Evolutionary conservation across 2,113 vertebrate genomes (phyloP), one percentile per base, ranked within the genome.

Genomic region (Daboia siamensis): DNA sequence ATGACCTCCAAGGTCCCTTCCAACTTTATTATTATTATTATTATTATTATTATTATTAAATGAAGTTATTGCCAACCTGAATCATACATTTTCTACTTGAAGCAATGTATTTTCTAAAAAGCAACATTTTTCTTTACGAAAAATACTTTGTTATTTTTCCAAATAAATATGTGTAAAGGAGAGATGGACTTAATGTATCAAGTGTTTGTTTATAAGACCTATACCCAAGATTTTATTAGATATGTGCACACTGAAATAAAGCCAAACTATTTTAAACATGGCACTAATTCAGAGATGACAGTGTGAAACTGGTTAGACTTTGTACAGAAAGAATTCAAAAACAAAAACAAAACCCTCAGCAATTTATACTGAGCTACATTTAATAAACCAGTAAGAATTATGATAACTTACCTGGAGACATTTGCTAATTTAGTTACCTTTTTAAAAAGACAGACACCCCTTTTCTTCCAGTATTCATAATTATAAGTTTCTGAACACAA

Each of bases 361-460:
- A 2, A 33, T 74, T n/a, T 74, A 39, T 93, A 88, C 29, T 93
- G 55, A 23, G 10, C 48, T 93, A 89, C 44, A 92, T 89, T 94
- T 91, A 93, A 86, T 92, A 94, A 95, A 90, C 3, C 57, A 13
- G 24, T 51, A 93, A 84, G 0, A 0, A 54, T 90, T 95, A 57
- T 88, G 90, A 55, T 21, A 69, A 74, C 51, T 26, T 89, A 80
- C 88, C 94, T 20, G 26, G 24, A 90, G 93, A 91, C 91, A 87
- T 90, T 94, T 92, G 59, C 46, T 64, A 90, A 86, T 44, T 88
- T 61, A 15, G 15, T 23, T 61, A n/a, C 9, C 15, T 86, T 93
- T 86, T 86, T 57, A 86, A 90, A 33, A 93, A 87, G 46, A 90
- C 5, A 86, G 9, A 90, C 54, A 94, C 26, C 3, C 23, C 52